Evolutionary conservation across 2,797 vertebrate species (phyloP), one percentile per base, ranked within the genome.

Genomic region (Myripristis jacobus): DNA sequence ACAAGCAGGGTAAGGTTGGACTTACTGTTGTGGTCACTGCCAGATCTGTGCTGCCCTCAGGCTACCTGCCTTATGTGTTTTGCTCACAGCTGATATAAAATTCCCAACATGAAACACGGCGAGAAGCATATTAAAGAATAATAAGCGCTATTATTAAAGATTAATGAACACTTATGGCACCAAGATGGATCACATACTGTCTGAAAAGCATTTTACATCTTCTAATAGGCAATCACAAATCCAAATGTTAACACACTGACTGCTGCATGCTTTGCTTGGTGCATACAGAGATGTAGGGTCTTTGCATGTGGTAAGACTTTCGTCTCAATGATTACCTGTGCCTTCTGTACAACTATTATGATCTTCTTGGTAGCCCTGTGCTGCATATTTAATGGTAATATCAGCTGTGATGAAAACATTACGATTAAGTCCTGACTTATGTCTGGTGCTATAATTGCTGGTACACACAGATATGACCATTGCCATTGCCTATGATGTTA

Each of bases 241-340:
- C 12, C 34, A 58, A 66, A 31, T 27, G 27, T 47, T 22, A 52
- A 51, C 12, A 64, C 73, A 83, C 54, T 64, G 70, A 83, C 71
- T 77, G 78, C 73, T 90, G 92, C 92, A 92, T 93, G 92, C 52
- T 66, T 71, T 88, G 90, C 87, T 79, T 89, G 89, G 77, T 86
- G 79, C 88, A 87, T 75, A 91, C 16, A 87, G 58, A 57, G 29
- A 54, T 74, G 24, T 62, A 55, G 59, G 81, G 41, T 78, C n/a
- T 77, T 71, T 90, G 91, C 91, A 93, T 92, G 92, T 19, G 43
- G 46, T 73, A 16, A 48, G 66, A 80, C 66, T 73, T 88, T 87
- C 81, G 85, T 82, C 64, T 85, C 85, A 89, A 91, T 87, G 83
- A 54, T 38, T 63, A 55, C 29, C 25, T 53, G 0, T 68, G 58